A percentile compares a stretch with the other conserved stretches of the same genome.
Evolutionary conservation across 2,113 vertebrate genomes (phyloP).

Genomic region (Mus spicilegus): DNA sequence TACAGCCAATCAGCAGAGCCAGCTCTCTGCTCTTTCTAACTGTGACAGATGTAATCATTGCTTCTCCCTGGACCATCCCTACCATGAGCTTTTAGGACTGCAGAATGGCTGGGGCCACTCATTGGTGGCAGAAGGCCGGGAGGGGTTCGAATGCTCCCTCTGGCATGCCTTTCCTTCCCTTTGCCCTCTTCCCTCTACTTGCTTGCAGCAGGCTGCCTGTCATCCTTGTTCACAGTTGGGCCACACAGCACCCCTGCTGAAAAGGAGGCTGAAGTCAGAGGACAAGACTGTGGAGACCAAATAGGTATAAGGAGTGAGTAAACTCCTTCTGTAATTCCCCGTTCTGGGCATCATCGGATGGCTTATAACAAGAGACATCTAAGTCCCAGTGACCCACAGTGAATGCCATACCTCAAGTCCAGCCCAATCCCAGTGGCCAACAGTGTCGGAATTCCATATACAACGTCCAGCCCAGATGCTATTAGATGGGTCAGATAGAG

Average conservation of each 20-base stretch:
- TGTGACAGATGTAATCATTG: not conserved
- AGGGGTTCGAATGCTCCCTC: not conserved
- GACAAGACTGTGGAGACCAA: not conserved
- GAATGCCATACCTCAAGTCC: not conserved
- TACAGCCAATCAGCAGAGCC: not conserved
- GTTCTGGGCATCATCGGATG: not conserved
- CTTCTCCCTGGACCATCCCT: not conserved
- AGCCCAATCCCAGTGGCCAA: not conserved
- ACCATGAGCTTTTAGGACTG: not conserved
- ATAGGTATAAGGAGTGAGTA: not conserved
- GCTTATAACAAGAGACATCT: not conserved
- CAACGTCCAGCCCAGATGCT: not conserved
- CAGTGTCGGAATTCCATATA: not conserved
- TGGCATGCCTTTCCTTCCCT: not conserved
- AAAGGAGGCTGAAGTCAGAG: not conserved
- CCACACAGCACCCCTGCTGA: not conserved
- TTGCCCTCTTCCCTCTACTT: not conserved
- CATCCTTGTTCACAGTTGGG: not conserved
- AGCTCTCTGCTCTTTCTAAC: not conserved
- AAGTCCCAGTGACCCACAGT: not conserved
- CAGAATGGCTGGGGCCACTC: not conserved
- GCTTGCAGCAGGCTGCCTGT: not conserved
- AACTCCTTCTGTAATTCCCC: not conserved
- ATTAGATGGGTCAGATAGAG: not conserved
- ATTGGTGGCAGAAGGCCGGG: not conserved